A percentile compares a stretch with the other conserved stretches of the same genome.
Conservation (phyloP, 2,888 invertebrate species). For the Danaus chrysippus region DNA sequence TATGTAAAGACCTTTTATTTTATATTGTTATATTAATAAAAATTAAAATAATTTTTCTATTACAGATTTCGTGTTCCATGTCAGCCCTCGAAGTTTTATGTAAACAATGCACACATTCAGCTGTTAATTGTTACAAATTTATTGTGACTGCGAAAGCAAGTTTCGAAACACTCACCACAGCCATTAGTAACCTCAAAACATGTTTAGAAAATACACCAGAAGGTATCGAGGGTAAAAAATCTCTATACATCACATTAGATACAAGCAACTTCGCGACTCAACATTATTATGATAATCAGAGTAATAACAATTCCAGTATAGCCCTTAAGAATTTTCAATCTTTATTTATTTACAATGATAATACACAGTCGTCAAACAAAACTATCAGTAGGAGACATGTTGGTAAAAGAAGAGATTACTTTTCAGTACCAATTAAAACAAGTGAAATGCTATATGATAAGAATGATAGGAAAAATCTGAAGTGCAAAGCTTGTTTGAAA, state of each 20-base stretch:
- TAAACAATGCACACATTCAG: constrained; percentile 43
- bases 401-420: constrained; percentile 28
- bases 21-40: neutral
- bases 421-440: constrained; percentile 37
- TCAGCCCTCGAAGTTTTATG: constrained; percentile 48
- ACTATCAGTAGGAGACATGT: constrained; percentile 7
- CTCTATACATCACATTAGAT: constrained; percentile 50
- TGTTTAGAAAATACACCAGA: constrained; percentile 39
- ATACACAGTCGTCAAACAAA: constrained; percentile 28
- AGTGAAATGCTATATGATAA: constrained; percentile 47
- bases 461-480: constrained; percentile 36
- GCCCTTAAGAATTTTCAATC: constrained; percentile 41
- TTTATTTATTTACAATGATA: constrained; percentile 24
- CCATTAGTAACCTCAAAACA: constrained; percentile 40
- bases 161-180: constrained; percentile 38
- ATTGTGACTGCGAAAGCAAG: constrained; percentile 44
- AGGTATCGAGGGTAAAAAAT: constrained; percentile 35
- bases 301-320: constrained; percentile 29
- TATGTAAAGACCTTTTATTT: constrained; percentile 34
- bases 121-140: constrained; percentile 50
- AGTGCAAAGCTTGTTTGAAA: constrained; percentile 54
- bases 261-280: constrained; percentile 42
- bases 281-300: constrained; percentile 46
- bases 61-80: constrained; percentile 49
- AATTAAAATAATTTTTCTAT: constrained; percentile 23